Base-by-base conservation (phyloP, 2,888 invertebrate genomes). In the Sceliomorpha sp. region DNA sequence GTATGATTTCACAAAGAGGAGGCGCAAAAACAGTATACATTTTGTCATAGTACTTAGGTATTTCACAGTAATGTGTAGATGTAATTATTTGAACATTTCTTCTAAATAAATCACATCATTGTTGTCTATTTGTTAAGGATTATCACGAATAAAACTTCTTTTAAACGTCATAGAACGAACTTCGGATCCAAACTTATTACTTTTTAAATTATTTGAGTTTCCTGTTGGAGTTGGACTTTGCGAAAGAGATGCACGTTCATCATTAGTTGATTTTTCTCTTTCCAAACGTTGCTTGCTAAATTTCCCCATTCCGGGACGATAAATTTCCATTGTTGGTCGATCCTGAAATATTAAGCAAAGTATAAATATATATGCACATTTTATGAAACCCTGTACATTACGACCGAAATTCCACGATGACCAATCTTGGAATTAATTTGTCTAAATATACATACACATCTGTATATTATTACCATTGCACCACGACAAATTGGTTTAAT, bases 291-390 rank as follows among this genome's bases (percentile, higher is more conserved):
- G 92, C 84, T 93, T 93, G 78, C 93, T 92, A 83, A 94, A 93
- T 79, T 92, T 92, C n/a, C 94, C 92, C 94, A 94, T 96, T 13
- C 96, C 96, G 0, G 97, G 97, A 75, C 96, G 93, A 88, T 97
- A 97, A 75, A 97, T 95, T 66, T 95, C 95, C 84, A 96, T 92
- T 34, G 96, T 94, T 14, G 97, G 97, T 32, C 97, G 94, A 89
- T 97, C 96, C 94, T 94, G 78, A 6, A 66, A 29, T 37, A 39
- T n/a, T n/a, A n/a, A n/a, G n/a, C n/a, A 20, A 34, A 45, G 20
- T 6, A 26, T 24, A 13, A 42, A 31, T 37, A 39, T n/a, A n/a
- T n/a, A n/a, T n/a, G n/a, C n/a, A n/a, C n/a, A n/a, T n/a, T n/a
- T n/a, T n/a, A n/a, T n/a, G n/a, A n/a, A n/a, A n/a, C n/a, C n/a